Evolutionary conservation across 2,888 invertebrate genomes (phyloP).

Genomic region (Theretra japonica): DNA sequence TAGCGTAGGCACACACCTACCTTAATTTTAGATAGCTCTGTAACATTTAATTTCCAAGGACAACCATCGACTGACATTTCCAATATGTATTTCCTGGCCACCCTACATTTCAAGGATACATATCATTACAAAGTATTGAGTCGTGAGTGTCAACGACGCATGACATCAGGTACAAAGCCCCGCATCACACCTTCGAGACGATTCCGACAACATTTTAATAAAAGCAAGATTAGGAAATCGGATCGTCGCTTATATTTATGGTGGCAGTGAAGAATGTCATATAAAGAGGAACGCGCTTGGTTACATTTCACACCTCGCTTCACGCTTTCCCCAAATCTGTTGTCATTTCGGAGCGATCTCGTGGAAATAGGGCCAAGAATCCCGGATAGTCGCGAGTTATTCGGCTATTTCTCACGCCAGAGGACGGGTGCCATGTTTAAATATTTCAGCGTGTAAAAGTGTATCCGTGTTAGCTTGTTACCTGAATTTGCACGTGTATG

Average conservation of each 20-base stretch:
- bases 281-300: conserved; percentile 76
- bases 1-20: too few species aligned
- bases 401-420: conserved; percentile 79
- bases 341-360: conserved; percentile 81
- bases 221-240: conserved; percentile 76
- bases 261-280: conserved; percentile 80
- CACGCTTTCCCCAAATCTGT: conserved; percentile 83
- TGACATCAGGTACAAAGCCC: conserved; percentile 6
- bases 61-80: too few species aligned
- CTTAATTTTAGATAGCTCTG: too few species aligned
- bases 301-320: conserved; percentile 83
- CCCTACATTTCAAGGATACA: neutral
- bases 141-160: conserved; percentile 9
- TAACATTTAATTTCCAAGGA: too few species aligned
- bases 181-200: conserved; percentile 38
- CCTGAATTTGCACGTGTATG: conserved; percentile 41
- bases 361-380: conserved; percentile 76
- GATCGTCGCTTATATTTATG: conserved; percentile 72
- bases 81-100: neutral
- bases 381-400: conserved; percentile 79
- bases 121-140: neutral
- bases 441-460: conserved; percentile 77
- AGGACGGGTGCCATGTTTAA: conserved; percentile 65
- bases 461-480: conserved; percentile 70
- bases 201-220: conserved; percentile 76